A percentile compares a stretch with the other conserved stretches of the same genome.
Conservation (phyloP, 2,113 vertebrate genomes). For the Pelecanus crispus region DNA sequence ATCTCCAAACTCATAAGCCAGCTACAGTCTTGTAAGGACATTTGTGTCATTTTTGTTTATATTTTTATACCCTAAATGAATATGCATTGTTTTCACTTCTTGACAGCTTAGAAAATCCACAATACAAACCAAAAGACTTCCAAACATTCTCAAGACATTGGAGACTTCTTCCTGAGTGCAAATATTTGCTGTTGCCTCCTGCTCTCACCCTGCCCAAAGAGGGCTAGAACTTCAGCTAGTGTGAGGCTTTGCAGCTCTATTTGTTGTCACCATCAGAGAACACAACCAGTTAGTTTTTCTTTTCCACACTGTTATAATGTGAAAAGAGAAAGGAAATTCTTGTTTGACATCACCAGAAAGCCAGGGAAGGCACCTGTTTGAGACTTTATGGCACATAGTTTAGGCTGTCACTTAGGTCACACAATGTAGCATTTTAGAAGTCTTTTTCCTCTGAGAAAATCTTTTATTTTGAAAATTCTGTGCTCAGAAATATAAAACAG, state of each 20-base stretch:
- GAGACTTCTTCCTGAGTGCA: not conserved
- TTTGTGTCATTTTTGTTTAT: not conserved
- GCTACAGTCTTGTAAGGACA: not conserved
- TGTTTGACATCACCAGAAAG: not conserved
- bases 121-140: not conserved
- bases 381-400: not conserved
- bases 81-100: not conserved
- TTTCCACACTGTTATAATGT: not conserved
- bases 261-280: not conserved
- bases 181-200: not conserved
- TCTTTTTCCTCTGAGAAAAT: not conserved
- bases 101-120: not conserved
- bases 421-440: not conserved
- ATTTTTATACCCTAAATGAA: not conserved
- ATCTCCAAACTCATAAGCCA: not conserved
- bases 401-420: not conserved
- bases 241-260: not conserved
- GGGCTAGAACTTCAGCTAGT: not conserved
- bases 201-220: not conserved
- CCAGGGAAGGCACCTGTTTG: not conserved
- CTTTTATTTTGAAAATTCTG: not conserved
- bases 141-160: not conserved
- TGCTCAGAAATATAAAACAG: not conserved
- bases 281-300: not conserved
- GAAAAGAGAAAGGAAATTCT: not conserved